These are phyloP conservation scores for Papilio polyxenes DNA, from an alignment of 1,140 invertebrate genomes.

Conservation along the genomic window DNA sequence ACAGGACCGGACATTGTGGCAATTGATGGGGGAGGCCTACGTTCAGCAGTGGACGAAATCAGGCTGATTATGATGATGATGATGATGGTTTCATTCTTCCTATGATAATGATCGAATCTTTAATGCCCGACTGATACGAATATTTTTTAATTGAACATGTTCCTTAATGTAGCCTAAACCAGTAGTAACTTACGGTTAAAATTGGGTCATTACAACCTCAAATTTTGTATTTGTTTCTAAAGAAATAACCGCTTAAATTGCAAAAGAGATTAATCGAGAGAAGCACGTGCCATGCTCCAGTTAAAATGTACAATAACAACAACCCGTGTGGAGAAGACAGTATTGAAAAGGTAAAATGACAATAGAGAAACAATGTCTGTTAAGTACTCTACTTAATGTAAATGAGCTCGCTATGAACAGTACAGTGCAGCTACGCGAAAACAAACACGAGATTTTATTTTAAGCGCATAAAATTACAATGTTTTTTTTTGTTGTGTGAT, in stretches of 20 bases:
- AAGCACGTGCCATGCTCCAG: constrained; percentile 34
- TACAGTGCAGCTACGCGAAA: constrained; percentile 1
- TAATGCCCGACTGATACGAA: too few species aligned
- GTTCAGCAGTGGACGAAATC: too few species aligned
- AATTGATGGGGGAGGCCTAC: too few species aligned
- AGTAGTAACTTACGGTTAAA: not conserved
- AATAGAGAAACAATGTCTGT: constrained; percentile 24
- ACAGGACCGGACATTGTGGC: too few species aligned
- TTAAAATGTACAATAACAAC: constrained; percentile 32
- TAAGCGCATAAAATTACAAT: not conserved
- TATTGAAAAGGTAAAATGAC: constrained; percentile 33
- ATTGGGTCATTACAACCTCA: not conserved
- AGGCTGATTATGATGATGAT: too few species aligned
- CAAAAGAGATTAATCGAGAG: constrained; percentile 20
- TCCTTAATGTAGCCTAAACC: too few species aligned
- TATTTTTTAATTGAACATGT: too few species aligned
- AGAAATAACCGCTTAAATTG: not conserved
- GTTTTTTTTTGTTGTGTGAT: too few species aligned
- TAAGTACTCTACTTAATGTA: constrained; percentile 20
- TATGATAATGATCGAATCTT: too few species aligned
- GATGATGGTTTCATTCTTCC: too few species aligned
- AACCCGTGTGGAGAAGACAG: constrained; percentile 15
- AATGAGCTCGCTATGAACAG: constrained; percentile 11
- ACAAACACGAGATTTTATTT: not conserved
- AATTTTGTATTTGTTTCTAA: not conserved